A percentile compares a stretch with the other conserved stretches of the same genome.
These are phyloP conservation scores for Athalia cordata DNA, from an alignment of 2,888 invertebrate genomes.

Conservation along the genomic window DNA sequence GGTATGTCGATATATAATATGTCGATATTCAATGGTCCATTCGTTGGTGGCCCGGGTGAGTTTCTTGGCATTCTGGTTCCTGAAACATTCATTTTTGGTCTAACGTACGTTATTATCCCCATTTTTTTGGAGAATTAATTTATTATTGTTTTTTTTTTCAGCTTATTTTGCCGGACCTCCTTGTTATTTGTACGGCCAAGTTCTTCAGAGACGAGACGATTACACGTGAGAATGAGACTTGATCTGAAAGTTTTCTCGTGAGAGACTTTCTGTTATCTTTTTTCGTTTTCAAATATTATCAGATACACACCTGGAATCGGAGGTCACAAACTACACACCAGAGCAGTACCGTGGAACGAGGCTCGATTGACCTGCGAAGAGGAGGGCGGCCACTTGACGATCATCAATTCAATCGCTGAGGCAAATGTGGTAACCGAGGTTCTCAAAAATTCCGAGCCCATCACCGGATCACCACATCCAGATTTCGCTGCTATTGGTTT, in stretches of 20 bases:
- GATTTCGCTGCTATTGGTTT: constrained; percentile 15
- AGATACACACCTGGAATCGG: constrained; percentile 33
- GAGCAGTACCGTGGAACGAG: constrained; percentile 16
- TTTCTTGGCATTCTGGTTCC: too few species aligned
- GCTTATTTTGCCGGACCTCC: background rate
- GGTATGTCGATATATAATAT: too few species aligned
- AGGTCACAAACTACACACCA: constrained; percentile 21
- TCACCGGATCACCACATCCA: background rate
- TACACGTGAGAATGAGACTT: background rate
- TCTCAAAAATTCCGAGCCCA: background rate
- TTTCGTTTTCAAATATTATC: background rate
- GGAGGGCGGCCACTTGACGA: constrained; percentile 31
- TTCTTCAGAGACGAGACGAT: constrained; percentile 2
- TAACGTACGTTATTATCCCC: too few species aligned
- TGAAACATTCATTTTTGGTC: too few species aligned
- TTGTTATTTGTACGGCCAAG: background rate
- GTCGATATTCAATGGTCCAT: too few species aligned
- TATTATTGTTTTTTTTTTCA: background rate
- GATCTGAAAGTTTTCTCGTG: too few species aligned
- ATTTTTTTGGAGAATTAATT: too few species aligned
- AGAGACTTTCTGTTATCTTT: background rate
- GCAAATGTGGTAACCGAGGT: constrained; percentile 4
- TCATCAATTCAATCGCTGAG: constrained; percentile 23
- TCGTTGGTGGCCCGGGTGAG: too few species aligned
- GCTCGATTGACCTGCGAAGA: constrained; percentile 38